Evolutionary conservation across 1,140 invertebrate genomes (phyloP), one percentile per base, ranked within the genome.

Genomic region (Leguminivora glycinivorella): DNA sequence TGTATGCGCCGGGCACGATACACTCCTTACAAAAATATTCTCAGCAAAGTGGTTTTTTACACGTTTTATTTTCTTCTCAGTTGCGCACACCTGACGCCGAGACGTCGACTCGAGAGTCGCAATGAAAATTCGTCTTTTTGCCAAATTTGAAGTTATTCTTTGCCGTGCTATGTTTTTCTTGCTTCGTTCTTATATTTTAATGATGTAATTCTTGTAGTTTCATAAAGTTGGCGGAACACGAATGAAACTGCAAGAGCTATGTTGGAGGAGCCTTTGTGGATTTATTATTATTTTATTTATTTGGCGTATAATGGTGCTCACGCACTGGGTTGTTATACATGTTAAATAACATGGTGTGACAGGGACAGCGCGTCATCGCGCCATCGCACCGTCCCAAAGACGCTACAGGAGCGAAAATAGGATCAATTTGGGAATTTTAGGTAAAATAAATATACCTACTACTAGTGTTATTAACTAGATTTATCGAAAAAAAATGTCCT

Each of bases 121-220:
- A 79, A 84, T 79, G 83, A 87, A 82, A 87, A 87, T 87, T 82
- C 78, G 79, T 79, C 77, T 75, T 76, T 81, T 83, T 82, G 79
- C 79, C 81, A 84, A 84, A 86, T 84, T 83, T 81, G 76, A 83
- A 80, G 73, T 83, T 81, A 82, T 85, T 82, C 77, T 81, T 77
- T 79, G 72, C 74, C 76, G 77, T 72, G 75, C 77, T 67, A 68
- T 67, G 72, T 77, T 73, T 72, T 78, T 78, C 80, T 75, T 78
- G 75, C 75, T 78, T 52, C 60, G 26, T 73, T 67, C 47, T 77
- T 69, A 75, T 75, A 78, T 79, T 81, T 83, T 80, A 69, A 78
- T 77, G 69, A 75, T 74, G 73, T 75, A 70, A 71, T 72, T 76
- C 70, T 52, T 72, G 58, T 71, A 69, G 56, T 73, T 78, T 75